phyloP scores from a whole-genome alignment of 1,140 invertebrate genomes.

The Eulimnadia texana region DNA sequence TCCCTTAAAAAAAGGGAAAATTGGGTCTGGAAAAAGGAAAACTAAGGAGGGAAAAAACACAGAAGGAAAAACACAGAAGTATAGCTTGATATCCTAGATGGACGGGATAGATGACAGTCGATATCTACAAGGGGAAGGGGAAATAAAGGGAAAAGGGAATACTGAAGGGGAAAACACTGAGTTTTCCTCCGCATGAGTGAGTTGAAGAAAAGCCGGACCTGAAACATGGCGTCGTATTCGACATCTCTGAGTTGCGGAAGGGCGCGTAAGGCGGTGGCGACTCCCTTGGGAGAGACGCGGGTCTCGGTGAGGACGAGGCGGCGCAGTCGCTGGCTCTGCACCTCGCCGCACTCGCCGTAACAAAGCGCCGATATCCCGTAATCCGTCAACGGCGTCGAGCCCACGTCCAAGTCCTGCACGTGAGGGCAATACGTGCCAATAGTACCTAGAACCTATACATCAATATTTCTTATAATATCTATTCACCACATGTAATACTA shows the following conservation, averaged over 20 bases:
- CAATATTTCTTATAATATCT: background rate
- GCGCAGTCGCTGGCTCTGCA: conserved; percentile 21
- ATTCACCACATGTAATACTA: background rate
- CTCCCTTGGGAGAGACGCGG: conserved; percentile 21
- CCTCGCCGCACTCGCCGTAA: conserved; percentile 3
- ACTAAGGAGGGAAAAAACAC: too few relatives aligned
- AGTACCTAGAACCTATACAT: conserved; percentile 21
- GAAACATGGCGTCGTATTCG: conserved; percentile 26
- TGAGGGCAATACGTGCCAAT: conserved; percentile 23
- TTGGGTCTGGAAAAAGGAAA: too few relatives aligned
- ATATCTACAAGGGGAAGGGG: too few relatives aligned
- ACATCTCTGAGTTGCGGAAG: conserved; percentile 25
- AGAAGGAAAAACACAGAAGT: too few relatives aligned
- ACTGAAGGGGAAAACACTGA: too few relatives aligned
- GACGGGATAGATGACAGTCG: too few relatives aligned
- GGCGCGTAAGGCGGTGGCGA: conserved; percentile 20
- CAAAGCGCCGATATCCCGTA: conserved; percentile 23
- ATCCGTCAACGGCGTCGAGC: conserved; percentile 25
- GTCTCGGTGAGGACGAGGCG: conserved; percentile 25
- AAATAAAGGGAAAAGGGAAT: too few relatives aligned
- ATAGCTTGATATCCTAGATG: too few relatives aligned
- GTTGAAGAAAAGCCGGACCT: conserved; percentile 16
- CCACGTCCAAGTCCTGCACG: conserved; percentile 24
- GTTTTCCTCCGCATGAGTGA: too few relatives aligned
- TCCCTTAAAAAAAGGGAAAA: too few relatives aligned